Conservation (phyloP, 1,140 invertebrate genomes). For the Drosophila azteca region DNA sequence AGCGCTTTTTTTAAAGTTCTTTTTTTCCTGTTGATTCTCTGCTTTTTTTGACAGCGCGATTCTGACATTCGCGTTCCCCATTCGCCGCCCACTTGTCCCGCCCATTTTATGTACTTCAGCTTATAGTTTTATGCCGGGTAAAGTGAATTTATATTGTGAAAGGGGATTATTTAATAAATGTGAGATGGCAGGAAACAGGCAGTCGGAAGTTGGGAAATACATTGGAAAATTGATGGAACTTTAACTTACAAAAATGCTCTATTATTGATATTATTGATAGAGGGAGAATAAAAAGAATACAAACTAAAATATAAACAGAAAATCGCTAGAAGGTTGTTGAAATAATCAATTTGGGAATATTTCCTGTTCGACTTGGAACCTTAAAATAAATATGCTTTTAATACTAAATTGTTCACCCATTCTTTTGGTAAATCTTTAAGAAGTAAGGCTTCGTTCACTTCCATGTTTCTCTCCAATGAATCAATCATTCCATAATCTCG, state of each 20-base stretch:
- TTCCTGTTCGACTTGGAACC: too few relatives aligned
- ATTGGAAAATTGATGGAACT: not conserved
- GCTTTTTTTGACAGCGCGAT: conserved; percentile 22
- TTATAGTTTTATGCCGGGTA: not conserved
- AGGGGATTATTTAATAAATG: not conserved
- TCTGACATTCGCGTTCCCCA: conserved; percentile 11
- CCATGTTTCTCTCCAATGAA: too few relatives aligned
- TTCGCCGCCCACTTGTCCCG: conserved; percentile 20
- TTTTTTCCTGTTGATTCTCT: not conserved
- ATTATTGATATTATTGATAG: too few relatives aligned
- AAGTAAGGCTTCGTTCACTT: too few relatives aligned
- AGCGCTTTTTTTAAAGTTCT: not conserved
- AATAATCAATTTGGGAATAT: too few relatives aligned
- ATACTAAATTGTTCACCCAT: too few relatives aligned
- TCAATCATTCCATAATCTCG: too few relatives aligned
- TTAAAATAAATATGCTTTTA: too few relatives aligned
- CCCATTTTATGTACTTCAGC: not conserved
- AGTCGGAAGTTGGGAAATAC: not conserved
- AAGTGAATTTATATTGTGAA: conserved; percentile 15
- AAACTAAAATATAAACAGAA: not conserved
- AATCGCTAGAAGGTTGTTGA: not conserved
- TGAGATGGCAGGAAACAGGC: too few relatives aligned
- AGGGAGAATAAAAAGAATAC: too few relatives aligned
- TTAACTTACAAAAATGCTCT: too few relatives aligned
- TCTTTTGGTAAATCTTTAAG: too few relatives aligned